Conservation (phyloP, 2,888 invertebrate species). For the Campaea margaritaria region DNA sequence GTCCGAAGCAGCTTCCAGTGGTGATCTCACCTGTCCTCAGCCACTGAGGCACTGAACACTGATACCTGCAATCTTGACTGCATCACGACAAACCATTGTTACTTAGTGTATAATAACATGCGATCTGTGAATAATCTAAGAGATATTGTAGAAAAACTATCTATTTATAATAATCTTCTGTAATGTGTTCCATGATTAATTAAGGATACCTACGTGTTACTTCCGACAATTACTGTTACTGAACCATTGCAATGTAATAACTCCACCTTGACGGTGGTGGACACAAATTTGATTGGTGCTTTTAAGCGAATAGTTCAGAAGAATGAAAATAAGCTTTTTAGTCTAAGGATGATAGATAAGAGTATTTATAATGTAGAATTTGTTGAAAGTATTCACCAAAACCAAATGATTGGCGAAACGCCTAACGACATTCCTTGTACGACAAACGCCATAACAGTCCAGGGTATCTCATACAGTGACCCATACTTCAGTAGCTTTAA, state of each 20-base stretch:
- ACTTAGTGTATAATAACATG: slow-evolving; percentile 87
- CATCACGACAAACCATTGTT: slow-evolving; percentile 87
- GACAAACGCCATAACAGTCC: slow-evolving; percentile 86
- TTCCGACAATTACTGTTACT: slow-evolving; percentile 85
- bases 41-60: slow-evolving; percentile 81
- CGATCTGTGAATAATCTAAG: slow-evolving; percentile 89
- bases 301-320: slow-evolving; percentile 83
- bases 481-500: slow-evolving; percentile 86
- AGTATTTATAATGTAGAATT: slow-evolving; percentile 85
- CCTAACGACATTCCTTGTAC: slow-evolving; percentile 86
- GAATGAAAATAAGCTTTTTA: slow-evolving; percentile 85
- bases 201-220: slow-evolving; percentile 83
- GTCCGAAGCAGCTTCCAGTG: slow-evolving; percentile 84
- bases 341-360: slow-evolving; percentile 85
- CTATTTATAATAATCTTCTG: slow-evolving; percentile 87
- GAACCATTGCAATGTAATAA: slow-evolving; percentile 86
- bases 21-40: slow-evolving; percentile 84
- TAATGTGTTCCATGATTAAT: slow-evolving; percentile 88
- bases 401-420: slow-evolving; percentile 86
- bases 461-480: slow-evolving; percentile 86
- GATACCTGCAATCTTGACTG: slow-evolving; percentile 88
- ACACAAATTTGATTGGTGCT: slow-evolving; percentile 86
- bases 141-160: slow-evolving; percentile 85
- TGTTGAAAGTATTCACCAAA: slow-evolving; percentile 86
- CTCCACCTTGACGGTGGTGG: slow-evolving; percentile 86